phyloP scores from a whole-genome alignment of 2,888 invertebrate species.

The Aporophyla nigra region DNA sequence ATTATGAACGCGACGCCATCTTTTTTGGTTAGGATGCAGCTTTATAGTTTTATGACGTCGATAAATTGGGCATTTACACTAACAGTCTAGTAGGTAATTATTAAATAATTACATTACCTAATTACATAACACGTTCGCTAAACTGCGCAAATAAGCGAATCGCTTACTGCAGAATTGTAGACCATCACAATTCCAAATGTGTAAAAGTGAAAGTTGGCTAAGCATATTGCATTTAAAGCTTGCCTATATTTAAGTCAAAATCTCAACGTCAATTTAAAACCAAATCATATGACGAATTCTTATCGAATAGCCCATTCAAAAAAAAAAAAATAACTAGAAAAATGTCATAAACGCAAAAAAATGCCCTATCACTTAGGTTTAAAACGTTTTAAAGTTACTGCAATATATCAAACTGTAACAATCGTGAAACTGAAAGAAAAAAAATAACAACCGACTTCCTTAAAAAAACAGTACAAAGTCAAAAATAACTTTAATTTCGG shows the following conservation, averaged over 20 bases:
- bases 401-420: neutral
- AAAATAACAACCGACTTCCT: too few species aligned
- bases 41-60: too few species aligned
- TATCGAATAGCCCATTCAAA: too few species aligned
- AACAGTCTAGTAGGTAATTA: neutral
- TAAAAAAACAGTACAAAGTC: too few species aligned
- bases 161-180: neutral
- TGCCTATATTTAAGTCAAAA: too few species aligned
- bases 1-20: too few species aligned
- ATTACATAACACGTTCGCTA: neutral
- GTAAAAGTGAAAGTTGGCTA: constrained; percentile 13
- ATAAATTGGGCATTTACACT: neutral
- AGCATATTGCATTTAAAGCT: neutral
- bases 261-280: neutral
- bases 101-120: constrained; percentile 6
- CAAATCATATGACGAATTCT: neutral
- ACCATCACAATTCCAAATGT: neutral
- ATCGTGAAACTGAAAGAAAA: too few species aligned
- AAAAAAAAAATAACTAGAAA: neutral
- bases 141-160: neutral
- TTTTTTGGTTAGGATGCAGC: too few species aligned
- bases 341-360: neutral
- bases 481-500: too few species aligned
- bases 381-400: neutral
- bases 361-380: neutral